Evolutionary conservation across 2,888 invertebrate species (phyloP).

Genomic region (Drepana falcataria): DNA sequence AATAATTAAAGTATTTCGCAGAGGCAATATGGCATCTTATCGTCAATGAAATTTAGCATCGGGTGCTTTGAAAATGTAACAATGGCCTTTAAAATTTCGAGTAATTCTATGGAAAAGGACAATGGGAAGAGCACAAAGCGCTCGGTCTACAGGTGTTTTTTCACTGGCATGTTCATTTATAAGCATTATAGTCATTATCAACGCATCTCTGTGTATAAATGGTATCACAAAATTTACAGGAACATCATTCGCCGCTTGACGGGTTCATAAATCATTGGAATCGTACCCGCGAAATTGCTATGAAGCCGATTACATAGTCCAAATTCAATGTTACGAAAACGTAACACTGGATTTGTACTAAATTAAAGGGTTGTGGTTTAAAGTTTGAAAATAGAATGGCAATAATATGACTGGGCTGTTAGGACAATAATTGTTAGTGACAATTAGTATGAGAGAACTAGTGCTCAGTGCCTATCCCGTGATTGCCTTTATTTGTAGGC

Average conservation of each 20-base stretch:
- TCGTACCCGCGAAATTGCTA: background rate
- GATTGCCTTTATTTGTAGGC: no score
- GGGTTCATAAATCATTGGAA: background rate
- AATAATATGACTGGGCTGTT: no score
- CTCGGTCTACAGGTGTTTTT: background rate
- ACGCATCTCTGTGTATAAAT: background rate
- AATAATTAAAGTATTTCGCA: background rate
- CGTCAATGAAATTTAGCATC: background rate
- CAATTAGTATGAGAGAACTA: no score
- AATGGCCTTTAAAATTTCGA: background rate
- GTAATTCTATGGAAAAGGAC: background rate
- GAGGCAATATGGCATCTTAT: background rate
- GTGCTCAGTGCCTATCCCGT: no score
- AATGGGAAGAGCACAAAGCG: background rate
- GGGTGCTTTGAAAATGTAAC: background rate
- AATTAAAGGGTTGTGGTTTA: no score
- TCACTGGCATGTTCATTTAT: background rate
- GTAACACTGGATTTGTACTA: no score
- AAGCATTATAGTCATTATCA: background rate
- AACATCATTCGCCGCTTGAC: background rate
- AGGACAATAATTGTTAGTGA: no score
- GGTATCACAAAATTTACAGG: background rate
- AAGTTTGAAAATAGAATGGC: no score
- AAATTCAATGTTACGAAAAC: no score
- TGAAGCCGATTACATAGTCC: background rate